These are phyloP conservation scores for Chelon auratus DNA, from an alignment of 2,797 vertebrate species.

Conservation along the genomic window DNA sequence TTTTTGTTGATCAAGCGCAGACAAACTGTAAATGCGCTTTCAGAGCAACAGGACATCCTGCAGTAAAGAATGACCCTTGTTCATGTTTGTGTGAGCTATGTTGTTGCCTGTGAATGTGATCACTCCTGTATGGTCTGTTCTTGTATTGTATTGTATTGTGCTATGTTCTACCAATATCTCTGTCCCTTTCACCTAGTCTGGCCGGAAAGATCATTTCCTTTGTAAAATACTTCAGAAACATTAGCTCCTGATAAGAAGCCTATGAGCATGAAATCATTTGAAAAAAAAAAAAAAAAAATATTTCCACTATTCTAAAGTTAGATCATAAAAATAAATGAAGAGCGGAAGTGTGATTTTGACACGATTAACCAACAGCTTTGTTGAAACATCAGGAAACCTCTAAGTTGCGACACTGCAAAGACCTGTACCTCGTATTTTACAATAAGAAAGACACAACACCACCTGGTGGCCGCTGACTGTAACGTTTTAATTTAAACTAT, in stretches of 20 bases:
- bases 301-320: conserved; percentile 8
- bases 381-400: conserved; percentile 7
- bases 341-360: background rate
- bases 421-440: background rate
- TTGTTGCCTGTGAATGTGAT: conserved; percentile 30
- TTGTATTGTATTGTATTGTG: conserved; percentile 38
- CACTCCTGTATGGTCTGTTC: conserved; percentile 25
- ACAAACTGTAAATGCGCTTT: conserved; percentile 26
- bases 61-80: conserved; percentile 56
- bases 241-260: conserved; percentile 1
- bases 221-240: conserved; percentile 31
- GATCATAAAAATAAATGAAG: conserved; percentile 2
- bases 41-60: conserved; percentile 59
- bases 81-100: conserved; percentile 33
- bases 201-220: conserved; percentile 62
- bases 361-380: background rate
- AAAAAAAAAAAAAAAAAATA: background rate
- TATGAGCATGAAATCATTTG: conserved; percentile 3
- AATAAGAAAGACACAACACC: conserved; percentile 66
- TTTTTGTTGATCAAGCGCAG: conserved; percentile 18
- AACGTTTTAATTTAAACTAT: conserved; percentile 58
- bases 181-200: conserved; percentile 47
- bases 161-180: conserved; percentile 21
- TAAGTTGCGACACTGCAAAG: background rate
- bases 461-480: conserved; percentile 67